Base-by-base conservation (phyloP, 2,797 vertebrate genomes). In the Trematomus bernacchii region DNA sequence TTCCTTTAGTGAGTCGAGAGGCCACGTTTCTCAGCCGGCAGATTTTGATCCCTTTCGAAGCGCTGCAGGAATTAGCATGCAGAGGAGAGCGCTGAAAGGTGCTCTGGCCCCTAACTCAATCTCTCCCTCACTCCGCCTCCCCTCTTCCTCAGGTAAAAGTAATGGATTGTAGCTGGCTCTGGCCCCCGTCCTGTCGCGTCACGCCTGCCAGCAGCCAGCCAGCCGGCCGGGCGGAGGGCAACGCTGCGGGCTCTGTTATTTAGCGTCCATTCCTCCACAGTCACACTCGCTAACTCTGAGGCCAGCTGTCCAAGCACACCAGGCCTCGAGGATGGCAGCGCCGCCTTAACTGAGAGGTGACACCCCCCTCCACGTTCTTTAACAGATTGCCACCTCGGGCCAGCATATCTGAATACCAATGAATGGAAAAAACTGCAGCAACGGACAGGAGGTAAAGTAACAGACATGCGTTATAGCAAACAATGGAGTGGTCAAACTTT, bases 261-360 rank as follows among this genome's bases (percentile, higher is more conserved):
- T 87, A 87, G 91, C 84, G 73, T 76, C 85, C 77, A 51, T 78
- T 86, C 76, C 78, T 84, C 82, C 87, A 71, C 82, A 78, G 87
- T 91, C 89, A 89, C 87, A 83, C 80, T 88, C 58, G 65, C 90
- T 92, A 92, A 93, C 92, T 91, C 85, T 76, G 82, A 84, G 89
- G 89, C 87, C 89, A 81, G 85, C 90, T 88, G 92, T 91, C 89
- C 80, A 60, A 69, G 86, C 89, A 92, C 90, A 90, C 85, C 77
- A 5, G 75, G 83, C 83, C 84, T 73, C 46, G 21, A 74, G 85
- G 80, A 78, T 42, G 82, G 76, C 83, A n/a, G 70, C 57, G 67
- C 73, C 6, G 61, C 85, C 84, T 85, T 88, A 91, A 92, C 92
- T 77, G 79, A 86, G 84, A 88, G 88, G 90, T 87, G 88, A 88